Evolutionary conservation across 2,797 vertebrate species (phyloP).

Genomic region (Manis pentadactyla): DNA sequence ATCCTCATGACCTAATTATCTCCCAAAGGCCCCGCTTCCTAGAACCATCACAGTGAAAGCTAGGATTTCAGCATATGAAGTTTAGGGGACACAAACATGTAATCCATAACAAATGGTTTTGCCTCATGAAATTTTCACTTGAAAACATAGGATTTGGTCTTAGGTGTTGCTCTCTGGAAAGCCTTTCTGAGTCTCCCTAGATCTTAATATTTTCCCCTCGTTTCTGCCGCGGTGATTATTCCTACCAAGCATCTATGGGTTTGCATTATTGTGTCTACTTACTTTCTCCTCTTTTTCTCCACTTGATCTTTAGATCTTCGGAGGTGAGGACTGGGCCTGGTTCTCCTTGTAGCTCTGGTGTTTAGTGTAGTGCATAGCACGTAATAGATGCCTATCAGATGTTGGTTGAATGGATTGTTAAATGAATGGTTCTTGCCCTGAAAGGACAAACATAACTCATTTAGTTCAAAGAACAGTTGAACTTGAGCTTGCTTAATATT

Average conservation of each 20-base stretch:
- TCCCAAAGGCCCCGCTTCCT: not conserved
- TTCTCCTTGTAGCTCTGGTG: not conserved
- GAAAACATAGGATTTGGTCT: not conserved
- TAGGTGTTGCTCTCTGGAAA: not conserved
- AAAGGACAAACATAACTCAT: conserved; percentile 1
- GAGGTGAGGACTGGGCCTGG: not conserved
- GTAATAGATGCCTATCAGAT: not conserved
- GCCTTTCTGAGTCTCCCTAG: not conserved
- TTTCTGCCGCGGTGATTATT: not conserved
- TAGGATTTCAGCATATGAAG: not conserved
- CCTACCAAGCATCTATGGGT: not conserved
- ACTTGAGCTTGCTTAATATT: not conserved
- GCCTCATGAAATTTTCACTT: not conserved
- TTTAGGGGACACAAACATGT: not conserved
- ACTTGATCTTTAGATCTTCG: not conserved
- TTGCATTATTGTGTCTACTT: not conserved
- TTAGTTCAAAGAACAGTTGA: not conserved
- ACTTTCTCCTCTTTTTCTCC: not conserved
- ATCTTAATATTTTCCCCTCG: not conserved
- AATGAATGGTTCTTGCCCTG: not conserved
- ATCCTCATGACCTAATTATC: not conserved
- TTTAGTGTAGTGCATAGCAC: not conserved
- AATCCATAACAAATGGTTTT: not conserved
- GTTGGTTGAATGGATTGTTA: not conserved
- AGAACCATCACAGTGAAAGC: not conserved